Conservation (phyloP, 1,140 invertebrate species). For the Heliconius himera region DNA sequence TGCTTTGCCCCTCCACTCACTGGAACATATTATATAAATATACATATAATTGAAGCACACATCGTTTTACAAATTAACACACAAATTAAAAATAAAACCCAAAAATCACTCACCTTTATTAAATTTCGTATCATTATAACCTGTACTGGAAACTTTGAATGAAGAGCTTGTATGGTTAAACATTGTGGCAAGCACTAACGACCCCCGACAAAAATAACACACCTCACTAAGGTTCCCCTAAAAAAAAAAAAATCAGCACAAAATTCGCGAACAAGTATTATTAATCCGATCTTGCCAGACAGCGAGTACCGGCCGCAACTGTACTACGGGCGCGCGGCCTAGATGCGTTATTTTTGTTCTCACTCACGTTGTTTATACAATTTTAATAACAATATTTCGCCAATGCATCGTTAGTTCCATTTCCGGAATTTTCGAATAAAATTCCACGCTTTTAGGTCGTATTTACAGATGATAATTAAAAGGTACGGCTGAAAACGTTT, state of each 20-base stretch:
- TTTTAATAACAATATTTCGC: constrained; percentile 60
- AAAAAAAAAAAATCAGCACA: constrained; percentile 46
- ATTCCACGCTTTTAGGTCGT: neutral
- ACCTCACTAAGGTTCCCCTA: constrained; percentile 24
- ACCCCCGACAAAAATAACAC: constrained; percentile 37
- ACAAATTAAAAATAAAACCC: neutral
- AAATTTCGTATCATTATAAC: constrained; percentile 48
- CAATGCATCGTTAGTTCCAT: constrained; percentile 30
- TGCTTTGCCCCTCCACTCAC: too few relatives aligned
- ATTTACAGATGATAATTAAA: constrained; percentile 25
- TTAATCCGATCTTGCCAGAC: constrained; percentile 56
- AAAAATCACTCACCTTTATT: constrained; percentile 49
- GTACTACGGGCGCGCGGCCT: constrained; percentile 57
- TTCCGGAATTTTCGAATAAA: neutral
- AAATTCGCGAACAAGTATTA: constrained; percentile 53
- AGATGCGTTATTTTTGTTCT: constrained; percentile 75
- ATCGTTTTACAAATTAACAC: neutral
- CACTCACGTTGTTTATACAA: constrained; percentile 63
- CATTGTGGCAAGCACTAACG: constrained; percentile 54
- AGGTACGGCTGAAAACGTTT: constrained; percentile 9
- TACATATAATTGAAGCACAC: too few relatives aligned
- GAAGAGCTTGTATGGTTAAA: constrained; percentile 67
- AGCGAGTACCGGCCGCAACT: constrained; percentile 60
- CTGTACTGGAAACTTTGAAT: constrained; percentile 44
- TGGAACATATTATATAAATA: too few relatives aligned